Evolutionary conservation across 2,113 vertebrate species (phyloP).

Genomic region (Ancistrus triradiatus): DNA sequence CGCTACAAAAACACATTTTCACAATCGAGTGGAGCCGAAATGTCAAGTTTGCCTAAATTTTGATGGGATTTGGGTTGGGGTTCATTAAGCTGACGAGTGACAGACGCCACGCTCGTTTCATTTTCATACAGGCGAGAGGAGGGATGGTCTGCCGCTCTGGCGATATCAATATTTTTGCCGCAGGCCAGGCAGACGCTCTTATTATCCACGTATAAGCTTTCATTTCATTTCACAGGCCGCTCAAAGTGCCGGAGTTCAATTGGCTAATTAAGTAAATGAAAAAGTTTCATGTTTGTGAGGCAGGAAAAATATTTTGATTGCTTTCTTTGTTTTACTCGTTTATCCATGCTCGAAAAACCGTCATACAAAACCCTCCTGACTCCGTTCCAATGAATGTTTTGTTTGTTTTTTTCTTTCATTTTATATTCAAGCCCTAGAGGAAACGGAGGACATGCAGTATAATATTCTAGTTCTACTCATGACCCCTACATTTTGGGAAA

Average conservation of each 20-base stretch:
- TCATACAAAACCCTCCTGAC: neutral
- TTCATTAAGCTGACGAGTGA: conserved; percentile 55
- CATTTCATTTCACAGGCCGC: conserved; percentile 9
- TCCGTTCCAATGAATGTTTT: too few species aligned
- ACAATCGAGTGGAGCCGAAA: conserved; percentile 52
- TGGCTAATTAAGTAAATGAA: conserved; percentile 18
- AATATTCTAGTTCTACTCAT: too few species aligned
- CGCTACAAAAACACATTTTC: conserved; percentile 42
- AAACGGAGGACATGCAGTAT: too few species aligned
- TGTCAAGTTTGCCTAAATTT: conserved; percentile 60
- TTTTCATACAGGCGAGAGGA: conserved; percentile 45
- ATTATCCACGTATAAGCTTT: neutral
- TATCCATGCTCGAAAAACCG: neutral
- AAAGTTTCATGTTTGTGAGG: neutral
- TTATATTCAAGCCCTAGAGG: too few species aligned
- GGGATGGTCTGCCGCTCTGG: neutral
- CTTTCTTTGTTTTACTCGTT: conserved; percentile 9
- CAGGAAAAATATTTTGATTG: conserved; percentile 21
- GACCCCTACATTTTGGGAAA: too few species aligned
- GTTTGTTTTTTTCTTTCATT: too few species aligned
- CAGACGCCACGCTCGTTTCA: conserved; percentile 41
- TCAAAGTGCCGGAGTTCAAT: neutral
- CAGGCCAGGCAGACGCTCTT: conserved; percentile 9
- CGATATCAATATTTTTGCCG: conserved; percentile 26
- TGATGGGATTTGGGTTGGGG: conserved; percentile 52